Percentiles rank a stretch among this genome's conserved stretches.
Conservation (phyloP, 92 coral and sea anemone genomes). For the Bergia sp. region DNA sequence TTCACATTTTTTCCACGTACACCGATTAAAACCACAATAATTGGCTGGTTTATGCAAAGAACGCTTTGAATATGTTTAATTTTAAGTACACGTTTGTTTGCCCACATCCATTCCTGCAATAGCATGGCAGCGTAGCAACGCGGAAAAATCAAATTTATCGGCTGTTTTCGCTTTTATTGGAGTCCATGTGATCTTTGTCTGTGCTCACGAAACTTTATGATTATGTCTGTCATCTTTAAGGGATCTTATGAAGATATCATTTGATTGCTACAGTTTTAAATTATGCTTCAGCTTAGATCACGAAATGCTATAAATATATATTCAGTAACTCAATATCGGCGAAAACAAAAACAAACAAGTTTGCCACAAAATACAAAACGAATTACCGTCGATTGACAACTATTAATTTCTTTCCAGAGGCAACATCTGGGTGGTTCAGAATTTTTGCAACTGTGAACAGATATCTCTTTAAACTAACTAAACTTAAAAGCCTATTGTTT, state of each 20-base stretch:
- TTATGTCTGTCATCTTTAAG: too few relatives aligned
- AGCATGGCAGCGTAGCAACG: conserved; percentile 38
- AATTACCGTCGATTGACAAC: background rate
- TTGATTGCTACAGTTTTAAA: background rate
- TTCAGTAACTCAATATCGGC: background rate
- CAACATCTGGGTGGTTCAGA: background rate
- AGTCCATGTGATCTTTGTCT: background rate
- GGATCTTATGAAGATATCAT: too few relatives aligned
- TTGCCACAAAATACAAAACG: background rate
- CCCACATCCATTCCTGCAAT: conserved; percentile 35
- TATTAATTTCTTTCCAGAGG: background rate
- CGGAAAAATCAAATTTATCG: background rate
- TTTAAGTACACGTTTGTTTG: conserved; percentile 9
- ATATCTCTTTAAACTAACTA: too few relatives aligned
- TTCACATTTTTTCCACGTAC: background rate
- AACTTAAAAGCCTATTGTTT: background rate
- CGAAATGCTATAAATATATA: background rate
- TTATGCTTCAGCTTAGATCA: background rate
- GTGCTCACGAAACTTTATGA: too few relatives aligned
- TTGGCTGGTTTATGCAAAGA: background rate
- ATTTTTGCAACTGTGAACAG: background rate
- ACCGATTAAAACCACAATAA: background rate
- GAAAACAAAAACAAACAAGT: too few relatives aligned
- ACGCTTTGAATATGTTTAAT: conserved; percentile 6
- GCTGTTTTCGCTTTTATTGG: background rate